Base-by-base conservation (phyloP, 2,797 vertebrate genomes). In the Phylloscopus collybita region DNA sequence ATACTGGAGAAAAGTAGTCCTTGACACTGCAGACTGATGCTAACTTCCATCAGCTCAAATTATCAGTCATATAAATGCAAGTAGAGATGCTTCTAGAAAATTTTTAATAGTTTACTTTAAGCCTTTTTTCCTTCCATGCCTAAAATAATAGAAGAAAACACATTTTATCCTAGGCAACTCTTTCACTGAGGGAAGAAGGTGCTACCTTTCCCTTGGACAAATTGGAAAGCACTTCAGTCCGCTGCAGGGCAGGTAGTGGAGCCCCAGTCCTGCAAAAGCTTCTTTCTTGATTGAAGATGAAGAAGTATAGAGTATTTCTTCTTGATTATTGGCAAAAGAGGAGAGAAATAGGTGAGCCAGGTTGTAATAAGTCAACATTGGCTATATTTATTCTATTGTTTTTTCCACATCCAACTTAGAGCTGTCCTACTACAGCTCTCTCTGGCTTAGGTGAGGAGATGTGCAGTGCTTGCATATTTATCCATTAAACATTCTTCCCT, bases 111-210 rank as follows among this genome's bases (percentile, higher is more conserved):
- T 18, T 70, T 60, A 45, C 19, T 54, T 79, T 27, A 57, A 62
- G 23, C 6, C 3, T 44, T 50, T 40, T 70, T 59, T 1, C 0
- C 0, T 3, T 23, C 3, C 18, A 30, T 61, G 9, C n/a, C 7
- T 84, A 38, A 90, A 71, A 49, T 51, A 73, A 60, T 50, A 32
- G 56, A 92, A 76, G 18, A 49, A 66, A 71, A 27, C 8, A 19
- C 5, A 1, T 70, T 71, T 72, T 92, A 36, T 21, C 16, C 9
- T 56, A 21, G n/a, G 27, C 14, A 66, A 34, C 7, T 49, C 17
- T 75, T 66, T 44, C n/a, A 21, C 19, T 49, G 22, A 73, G 25
- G 47, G 5, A 64, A 27, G 40, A 74, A 84, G 42, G 16, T 75
- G 44, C 17, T 34, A 0, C 14, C 53, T 86, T 53, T 74, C 16